These are phyloP conservation scores for Helicoverpa zea DNA, from an alignment of 1,140 invertebrate genomes.

Conservation along the genomic window DNA sequence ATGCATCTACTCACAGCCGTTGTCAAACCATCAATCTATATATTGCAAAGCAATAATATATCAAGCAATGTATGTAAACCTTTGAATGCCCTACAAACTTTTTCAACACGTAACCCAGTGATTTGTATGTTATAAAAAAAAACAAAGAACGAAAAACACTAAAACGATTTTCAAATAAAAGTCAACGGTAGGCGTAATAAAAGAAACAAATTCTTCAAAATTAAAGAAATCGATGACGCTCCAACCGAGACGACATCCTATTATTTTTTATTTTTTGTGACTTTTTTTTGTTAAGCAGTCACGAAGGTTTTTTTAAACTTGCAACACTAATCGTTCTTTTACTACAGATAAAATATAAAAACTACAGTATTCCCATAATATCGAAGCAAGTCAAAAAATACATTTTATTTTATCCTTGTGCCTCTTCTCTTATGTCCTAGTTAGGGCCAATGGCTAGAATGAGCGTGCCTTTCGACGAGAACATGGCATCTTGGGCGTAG, in stretches of 20 bases:
- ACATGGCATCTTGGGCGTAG: too few species aligned
- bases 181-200: constrained; percentile 56
- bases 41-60: constrained; percentile 38
- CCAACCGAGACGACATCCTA: constrained; percentile 61
- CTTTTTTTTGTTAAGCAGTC: constrained; percentile 42
- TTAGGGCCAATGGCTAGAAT: too few species aligned
- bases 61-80: constrained; percentile 33
- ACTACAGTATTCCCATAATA: background rate
- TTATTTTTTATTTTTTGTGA: constrained; percentile 60
- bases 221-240: constrained; percentile 69
- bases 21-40: constrained; percentile 44
- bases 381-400: background rate
- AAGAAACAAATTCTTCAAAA: constrained; percentile 67
- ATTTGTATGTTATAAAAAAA: constrained; percentile 48
- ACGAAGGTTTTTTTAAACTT: constrained; percentile 6
- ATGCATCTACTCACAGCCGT: constrained; percentile 62
- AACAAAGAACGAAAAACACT: constrained; percentile 55
- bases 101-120: constrained; percentile 31
- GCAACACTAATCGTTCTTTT: constrained; percentile 10
- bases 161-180: constrained; percentile 58
- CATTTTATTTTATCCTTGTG: background rate
- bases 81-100: constrained; percentile 43
- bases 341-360: background rate
- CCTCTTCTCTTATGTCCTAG: background rate
- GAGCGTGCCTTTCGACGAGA: background rate